Evolutionary conservation across 2,797 vertebrate genomes (phyloP).

Genomic region (Xiphophorus birchmanni): DNA sequence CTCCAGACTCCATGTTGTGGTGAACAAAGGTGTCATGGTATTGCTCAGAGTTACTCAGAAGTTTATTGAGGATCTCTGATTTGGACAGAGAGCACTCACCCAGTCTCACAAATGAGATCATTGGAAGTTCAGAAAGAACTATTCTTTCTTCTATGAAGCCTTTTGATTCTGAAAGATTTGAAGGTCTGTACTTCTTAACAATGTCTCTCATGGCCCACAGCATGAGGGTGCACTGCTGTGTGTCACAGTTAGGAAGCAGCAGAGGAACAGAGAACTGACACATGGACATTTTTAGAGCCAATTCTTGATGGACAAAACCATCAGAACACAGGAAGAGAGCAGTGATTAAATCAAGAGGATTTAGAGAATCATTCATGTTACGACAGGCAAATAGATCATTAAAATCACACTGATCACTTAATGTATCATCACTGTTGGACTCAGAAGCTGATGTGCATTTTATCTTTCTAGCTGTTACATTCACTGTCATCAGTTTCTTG

Average conservation of each 20-base stretch:
- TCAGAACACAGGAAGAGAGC: no score
- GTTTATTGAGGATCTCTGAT: constrained; percentile 83
- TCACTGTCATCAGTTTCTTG: background rate
- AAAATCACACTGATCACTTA: no score
- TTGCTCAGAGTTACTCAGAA: no score
- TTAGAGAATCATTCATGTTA: no score
- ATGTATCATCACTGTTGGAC: no score
- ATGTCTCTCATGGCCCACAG: constrained; percentile 86
- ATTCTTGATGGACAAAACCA: no score
- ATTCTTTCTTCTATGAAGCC: constrained; percentile 79
- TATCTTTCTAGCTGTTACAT: background rate
- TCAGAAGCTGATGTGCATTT: background rate
- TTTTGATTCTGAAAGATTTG: constrained; percentile 62
- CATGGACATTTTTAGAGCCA: constrained; percentile 76
- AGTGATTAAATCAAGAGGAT: no score
- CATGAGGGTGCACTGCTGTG: constrained; percentile 72
- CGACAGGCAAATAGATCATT: no score
- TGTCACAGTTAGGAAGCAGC: constrained; percentile 74
- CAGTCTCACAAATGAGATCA: no score
- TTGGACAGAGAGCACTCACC: no score
- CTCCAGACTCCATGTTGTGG: no score
- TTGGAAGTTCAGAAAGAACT: no score
- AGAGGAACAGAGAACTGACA: constrained; percentile 88
- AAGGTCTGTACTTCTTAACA: constrained; percentile 81
- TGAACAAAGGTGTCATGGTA: constrained; percentile 79